phyloP scores from a whole-genome alignment of 1,140 invertebrate genomes.

The Drosophila paulistorum region DNA sequence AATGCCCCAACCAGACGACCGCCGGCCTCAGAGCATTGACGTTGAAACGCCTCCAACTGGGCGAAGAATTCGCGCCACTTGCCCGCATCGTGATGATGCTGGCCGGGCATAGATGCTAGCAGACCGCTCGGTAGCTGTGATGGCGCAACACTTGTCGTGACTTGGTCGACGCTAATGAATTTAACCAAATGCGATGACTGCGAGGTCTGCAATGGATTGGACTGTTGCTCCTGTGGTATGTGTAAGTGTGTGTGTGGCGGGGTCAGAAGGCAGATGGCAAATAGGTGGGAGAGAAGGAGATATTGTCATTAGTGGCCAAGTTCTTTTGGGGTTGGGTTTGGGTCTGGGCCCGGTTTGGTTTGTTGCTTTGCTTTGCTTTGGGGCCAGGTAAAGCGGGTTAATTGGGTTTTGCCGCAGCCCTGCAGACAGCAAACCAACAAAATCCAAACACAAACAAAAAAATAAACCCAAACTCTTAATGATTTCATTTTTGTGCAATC shows the following conservation, averaged over 20 bases:
- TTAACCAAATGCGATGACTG: constrained; percentile 69
- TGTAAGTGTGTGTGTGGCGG: constrained; percentile 8
- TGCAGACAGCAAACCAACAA: constrained; percentile 14
- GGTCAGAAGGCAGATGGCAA: constrained; percentile 53
- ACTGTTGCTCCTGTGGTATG: constrained; percentile 42
- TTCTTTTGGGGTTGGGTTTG: constrained; percentile 34
- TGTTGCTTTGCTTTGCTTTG: background rate
- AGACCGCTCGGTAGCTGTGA: constrained; percentile 80
- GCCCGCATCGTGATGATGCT: constrained; percentile 85
- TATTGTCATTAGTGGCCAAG: constrained; percentile 71
- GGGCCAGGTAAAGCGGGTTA: constrained; percentile 72
- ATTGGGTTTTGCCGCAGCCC: constrained; percentile 62
- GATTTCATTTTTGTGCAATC: constrained; percentile 68
- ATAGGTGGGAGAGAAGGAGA: constrained; percentile 29
- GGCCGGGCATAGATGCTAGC: constrained; percentile 81
- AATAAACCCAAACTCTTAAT: constrained; percentile 26
- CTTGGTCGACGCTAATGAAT: constrained; percentile 83
- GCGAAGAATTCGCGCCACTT: constrained; percentile 87
- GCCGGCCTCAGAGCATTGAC: constrained; percentile 83
- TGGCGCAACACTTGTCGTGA: constrained; percentile 83
- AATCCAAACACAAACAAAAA: too few relatives aligned
- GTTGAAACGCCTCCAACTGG: constrained; percentile 84
- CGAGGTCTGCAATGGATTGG: constrained; percentile 16
- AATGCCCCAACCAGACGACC: constrained; percentile 84
- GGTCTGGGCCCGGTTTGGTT: background rate